Conservation (phyloP, 2,888 invertebrate species). For the Strigamia crassipes region DNA sequence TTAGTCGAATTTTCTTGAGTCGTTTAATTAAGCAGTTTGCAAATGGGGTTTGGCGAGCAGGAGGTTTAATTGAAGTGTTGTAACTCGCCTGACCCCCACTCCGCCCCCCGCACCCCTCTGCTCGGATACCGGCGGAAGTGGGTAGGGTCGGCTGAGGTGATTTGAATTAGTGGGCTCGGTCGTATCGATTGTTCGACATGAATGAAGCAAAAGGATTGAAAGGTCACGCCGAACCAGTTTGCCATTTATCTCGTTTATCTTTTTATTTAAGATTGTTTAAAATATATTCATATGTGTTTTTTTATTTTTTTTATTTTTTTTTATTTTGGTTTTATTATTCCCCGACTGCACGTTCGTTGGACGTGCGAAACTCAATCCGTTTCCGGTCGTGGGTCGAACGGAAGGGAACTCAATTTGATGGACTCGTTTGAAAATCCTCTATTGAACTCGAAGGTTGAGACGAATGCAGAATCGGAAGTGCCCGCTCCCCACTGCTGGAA, state of each 20-base stretch:
- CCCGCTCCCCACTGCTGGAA: background rate
- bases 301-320: too few relatives aligned
- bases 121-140: background rate
- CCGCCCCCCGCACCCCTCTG: background rate
- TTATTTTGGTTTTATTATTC: background rate
- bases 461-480: background rate
- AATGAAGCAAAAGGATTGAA: background rate
- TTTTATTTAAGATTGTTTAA: too few relatives aligned
- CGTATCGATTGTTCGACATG: background rate
- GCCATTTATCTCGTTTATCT: background rate
- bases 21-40: background rate
- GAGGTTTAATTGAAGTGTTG: slow-evolving; percentile 1
- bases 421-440: background rate
- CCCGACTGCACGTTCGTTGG: background rate
- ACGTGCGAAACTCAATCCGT: slow-evolving; percentile 29
- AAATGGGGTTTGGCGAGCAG: background rate
- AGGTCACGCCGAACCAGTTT: background rate
- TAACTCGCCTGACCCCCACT: background rate
- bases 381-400: slow-evolving; percentile 2
- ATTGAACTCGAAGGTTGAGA: background rate
- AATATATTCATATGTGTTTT: too few relatives aligned
- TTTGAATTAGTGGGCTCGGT: background rate
- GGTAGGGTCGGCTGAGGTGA: background rate
- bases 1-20: slow-evolving; percentile 8
- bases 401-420: background rate